phyloP scores from a whole-genome alignment of 2,888 invertebrate species.

The Polyommatus icarus region DNA sequence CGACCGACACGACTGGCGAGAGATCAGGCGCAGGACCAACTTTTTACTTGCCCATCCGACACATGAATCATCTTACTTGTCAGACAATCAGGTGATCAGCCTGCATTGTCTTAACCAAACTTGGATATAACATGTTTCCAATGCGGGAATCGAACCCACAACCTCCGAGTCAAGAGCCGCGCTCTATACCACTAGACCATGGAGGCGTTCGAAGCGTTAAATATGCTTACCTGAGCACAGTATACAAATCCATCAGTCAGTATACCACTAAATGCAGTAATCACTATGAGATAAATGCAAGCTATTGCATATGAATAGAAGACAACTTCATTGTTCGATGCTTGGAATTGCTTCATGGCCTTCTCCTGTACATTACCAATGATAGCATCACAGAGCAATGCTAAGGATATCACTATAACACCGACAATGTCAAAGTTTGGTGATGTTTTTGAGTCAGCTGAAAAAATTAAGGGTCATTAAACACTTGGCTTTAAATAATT shows the following conservation, averaged over 20 bases:
- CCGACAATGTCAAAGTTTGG: slow-evolving; percentile 87
- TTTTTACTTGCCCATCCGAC: too few relatives aligned
- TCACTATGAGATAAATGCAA: slow-evolving; percentile 87
- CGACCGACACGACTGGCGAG: too few relatives aligned
- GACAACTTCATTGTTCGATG: slow-evolving; percentile 88
- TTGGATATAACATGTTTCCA: too few relatives aligned
- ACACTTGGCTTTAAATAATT: too few relatives aligned
- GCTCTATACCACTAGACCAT: too few relatives aligned
- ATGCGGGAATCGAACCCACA: too few relatives aligned
- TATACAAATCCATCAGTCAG: slow-evolving; percentile 87
- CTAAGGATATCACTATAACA: slow-evolving; percentile 88
- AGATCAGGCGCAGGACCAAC: too few relatives aligned
- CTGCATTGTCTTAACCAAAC: too few relatives aligned
- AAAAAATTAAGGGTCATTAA: slow-evolving; percentile 46
- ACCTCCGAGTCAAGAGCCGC: too few relatives aligned
- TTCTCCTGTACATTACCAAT: slow-evolving; percentile 99
- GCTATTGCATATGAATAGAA: slow-evolving; percentile 95
- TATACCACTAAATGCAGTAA: slow-evolving; percentile 87
- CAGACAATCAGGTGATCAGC: too few relatives aligned
- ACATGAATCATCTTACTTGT: too few relatives aligned
- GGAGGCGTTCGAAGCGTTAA: too few relatives aligned
- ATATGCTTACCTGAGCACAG: slow-evolving; percentile 83
- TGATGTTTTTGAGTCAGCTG: slow-evolving; percentile 86
- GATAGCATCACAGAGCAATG: slow-evolving; percentile 95
- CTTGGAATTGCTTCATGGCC: slow-evolving; percentile 91